Evolutionary conservation across 2,113 vertebrate genomes (phyloP).

Genomic region (Axis porcinus): DNA sequence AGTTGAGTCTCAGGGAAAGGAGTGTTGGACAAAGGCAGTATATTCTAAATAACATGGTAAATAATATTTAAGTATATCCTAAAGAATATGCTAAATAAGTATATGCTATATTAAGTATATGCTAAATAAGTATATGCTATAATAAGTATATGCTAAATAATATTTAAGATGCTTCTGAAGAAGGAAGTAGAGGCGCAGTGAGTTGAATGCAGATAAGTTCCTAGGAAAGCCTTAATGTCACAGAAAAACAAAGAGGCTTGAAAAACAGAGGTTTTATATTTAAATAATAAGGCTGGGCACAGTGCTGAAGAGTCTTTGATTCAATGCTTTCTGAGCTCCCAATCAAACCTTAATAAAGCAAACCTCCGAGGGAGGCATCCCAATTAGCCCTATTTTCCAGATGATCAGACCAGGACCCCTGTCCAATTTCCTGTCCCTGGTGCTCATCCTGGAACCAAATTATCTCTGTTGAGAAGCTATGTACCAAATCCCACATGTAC

Average conservation of each 20-base stretch:
- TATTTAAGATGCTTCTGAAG: slow-evolving; percentile 27
- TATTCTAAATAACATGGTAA: not conserved
- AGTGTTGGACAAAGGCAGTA: not conserved
- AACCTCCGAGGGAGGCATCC: not conserved
- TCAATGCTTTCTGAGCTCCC: not conserved
- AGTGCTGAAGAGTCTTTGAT: not conserved
- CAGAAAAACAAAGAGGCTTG: not conserved
- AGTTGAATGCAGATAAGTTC: not conserved
- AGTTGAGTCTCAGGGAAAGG: not conserved
- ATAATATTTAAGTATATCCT: slow-evolving; percentile 21
- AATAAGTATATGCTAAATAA: not conserved
- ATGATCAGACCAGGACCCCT: slow-evolving; percentile 26
- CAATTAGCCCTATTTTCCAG: slow-evolving; percentile 59
- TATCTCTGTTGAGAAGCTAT: not conserved
- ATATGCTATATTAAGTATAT: not conserved
- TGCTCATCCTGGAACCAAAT: slow-evolving; percentile 26
- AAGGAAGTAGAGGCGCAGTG: not conserved
- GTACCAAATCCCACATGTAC: not conserved
- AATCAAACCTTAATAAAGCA: not conserved
- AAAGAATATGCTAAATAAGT: not conserved
- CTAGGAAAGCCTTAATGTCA: not conserved
- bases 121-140: not conserved
- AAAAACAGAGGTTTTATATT: slow-evolving; percentile 19
- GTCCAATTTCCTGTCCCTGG: not conserved
- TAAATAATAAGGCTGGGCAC: slow-evolving; percentile 2